Evolutionary conservation across 2,888 invertebrate genomes (phyloP).

Genomic region (Aspidiotus destructor): DNA sequence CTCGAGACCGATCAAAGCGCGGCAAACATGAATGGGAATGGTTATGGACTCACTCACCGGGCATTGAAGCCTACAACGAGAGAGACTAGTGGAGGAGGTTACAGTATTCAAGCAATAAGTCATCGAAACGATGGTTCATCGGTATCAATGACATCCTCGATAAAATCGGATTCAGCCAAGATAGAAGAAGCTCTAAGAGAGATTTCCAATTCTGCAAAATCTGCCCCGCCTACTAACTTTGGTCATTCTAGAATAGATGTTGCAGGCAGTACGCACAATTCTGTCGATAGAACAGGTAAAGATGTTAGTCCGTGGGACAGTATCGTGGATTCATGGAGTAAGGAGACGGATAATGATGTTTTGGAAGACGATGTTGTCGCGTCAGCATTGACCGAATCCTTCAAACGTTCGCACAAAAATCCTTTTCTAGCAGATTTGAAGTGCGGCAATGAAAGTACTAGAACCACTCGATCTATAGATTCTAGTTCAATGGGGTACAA

Average conservation of each 20-base stretch:
- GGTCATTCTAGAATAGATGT: constrained; percentile 26
- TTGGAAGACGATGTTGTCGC: constrained; percentile 17
- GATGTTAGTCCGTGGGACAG: constrained; percentile 27
- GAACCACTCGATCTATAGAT: not conserved
- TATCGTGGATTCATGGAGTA: constrained; percentile 28
- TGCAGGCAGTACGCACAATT: not conserved
- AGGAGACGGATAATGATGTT: constrained; percentile 18
- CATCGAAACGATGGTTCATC: constrained; percentile 5
- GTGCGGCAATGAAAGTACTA: not conserved
- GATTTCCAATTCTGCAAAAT: constrained; percentile 15
- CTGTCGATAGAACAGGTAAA: constrained; percentile 12
- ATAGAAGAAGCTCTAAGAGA: constrained; percentile 26
- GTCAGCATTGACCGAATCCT: constrained; percentile 20
- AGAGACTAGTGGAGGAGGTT: constrained; percentile 7
- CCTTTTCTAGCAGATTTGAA: constrained; percentile 25
- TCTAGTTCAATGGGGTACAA: constrained; percentile 4
- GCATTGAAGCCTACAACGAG: not conserved
- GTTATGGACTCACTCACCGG: not conserved
- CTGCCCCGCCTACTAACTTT: constrained; percentile 6
- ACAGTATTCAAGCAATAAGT: constrained; percentile 22
- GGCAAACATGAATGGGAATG: not conserved
- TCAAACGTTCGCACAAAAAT: constrained; percentile 27
- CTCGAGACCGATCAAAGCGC: not conserved
- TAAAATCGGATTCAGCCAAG: constrained; percentile 10
- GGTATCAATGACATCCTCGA: not conserved